Percentiles rank a stretch among this genome's conserved stretches.
Evolutionary conservation across 2,888 invertebrate species (phyloP).

Genomic region (Germaria angustata): DNA sequence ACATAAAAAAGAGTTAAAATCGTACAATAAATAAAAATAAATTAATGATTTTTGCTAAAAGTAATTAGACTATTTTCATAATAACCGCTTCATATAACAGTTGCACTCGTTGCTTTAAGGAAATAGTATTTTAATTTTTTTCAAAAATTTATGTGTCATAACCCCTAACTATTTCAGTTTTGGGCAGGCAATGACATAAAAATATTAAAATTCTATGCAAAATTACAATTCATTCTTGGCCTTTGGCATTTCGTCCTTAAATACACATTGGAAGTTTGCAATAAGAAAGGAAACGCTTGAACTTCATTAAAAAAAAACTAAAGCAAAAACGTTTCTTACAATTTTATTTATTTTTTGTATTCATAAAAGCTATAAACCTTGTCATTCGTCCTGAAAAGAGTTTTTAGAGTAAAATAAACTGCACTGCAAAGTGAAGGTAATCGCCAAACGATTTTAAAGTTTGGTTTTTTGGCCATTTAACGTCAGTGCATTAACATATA

Average conservation of each 20-base stretch:
- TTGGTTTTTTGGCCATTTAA: too few relatives aligned
- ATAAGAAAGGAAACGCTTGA: background rate
- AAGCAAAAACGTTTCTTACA: background rate
- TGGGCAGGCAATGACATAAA: background rate
- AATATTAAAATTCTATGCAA: conserved; percentile 14
- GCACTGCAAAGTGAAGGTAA: background rate
- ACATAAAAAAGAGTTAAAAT: too few relatives aligned
- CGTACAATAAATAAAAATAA: too few relatives aligned
- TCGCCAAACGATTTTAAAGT: background rate
- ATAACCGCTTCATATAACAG: too few relatives aligned
- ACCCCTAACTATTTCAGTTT: background rate
- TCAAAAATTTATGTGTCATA: background rate
- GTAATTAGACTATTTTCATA: background rate
- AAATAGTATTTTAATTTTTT: background rate
- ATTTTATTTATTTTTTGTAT: background rate
- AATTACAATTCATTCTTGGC: background rate
- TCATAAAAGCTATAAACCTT: background rate
- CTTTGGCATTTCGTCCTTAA: background rate
- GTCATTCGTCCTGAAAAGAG: background rate
- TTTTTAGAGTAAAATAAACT: background rate
- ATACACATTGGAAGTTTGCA: background rate
- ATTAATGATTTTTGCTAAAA: background rate
- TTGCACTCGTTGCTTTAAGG: background rate
- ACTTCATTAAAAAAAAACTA: background rate
- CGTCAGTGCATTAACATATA: too few relatives aligned